phyloP scores from a whole-genome alignment of 2,113 vertebrate genomes.

The Isichthys henryi region DNA sequence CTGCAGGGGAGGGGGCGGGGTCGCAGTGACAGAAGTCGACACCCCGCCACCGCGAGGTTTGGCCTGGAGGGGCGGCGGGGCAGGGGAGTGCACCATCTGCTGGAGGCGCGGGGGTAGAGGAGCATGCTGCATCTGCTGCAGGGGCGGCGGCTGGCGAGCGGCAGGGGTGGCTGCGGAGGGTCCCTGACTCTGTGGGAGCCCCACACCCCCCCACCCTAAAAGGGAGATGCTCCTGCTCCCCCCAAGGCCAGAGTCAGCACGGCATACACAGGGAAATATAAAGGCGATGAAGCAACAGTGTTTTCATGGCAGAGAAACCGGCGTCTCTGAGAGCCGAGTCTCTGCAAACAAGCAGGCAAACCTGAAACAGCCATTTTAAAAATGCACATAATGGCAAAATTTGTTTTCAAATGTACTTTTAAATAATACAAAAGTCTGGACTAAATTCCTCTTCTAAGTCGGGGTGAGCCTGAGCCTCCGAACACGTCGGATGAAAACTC shows the following conservation, averaged over 20 bases:
- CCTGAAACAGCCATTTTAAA: neutral
- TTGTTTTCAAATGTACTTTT: slow-evolving; percentile 10
- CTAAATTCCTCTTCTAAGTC: neutral
- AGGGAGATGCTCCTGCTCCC: neutral
- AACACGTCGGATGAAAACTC: slow-evolving; percentile 7
- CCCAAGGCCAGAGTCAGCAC: neutral
- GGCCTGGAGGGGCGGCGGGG: slow-evolving; percentile 62
- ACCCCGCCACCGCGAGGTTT: slow-evolving; percentile 55
- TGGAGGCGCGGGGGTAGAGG: slow-evolving; percentile 62
- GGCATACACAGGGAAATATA: neutral
- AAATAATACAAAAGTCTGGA: neutral
- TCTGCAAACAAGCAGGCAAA: neutral
- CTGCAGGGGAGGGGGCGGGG: slow-evolving; percentile 73
- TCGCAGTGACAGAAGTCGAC: slow-evolving; percentile 38
- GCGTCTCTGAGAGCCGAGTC: neutral
- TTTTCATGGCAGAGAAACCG: neutral
- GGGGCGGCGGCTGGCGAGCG: slow-evolving; percentile 71
- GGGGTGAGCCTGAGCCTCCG: neutral
- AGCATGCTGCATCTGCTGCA: slow-evolving; percentile 73
- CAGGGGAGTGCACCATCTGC: slow-evolving; percentile 59
- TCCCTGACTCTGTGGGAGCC: neutral
- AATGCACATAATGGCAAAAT: neutral
- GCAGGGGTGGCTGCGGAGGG: slow-evolving; percentile 39
- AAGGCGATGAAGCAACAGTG: neutral
- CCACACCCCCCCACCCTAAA: neutral